Evolutionary conservation across 2,888 invertebrate species (phyloP).

Genomic region (Phorcus lineatus): DNA sequence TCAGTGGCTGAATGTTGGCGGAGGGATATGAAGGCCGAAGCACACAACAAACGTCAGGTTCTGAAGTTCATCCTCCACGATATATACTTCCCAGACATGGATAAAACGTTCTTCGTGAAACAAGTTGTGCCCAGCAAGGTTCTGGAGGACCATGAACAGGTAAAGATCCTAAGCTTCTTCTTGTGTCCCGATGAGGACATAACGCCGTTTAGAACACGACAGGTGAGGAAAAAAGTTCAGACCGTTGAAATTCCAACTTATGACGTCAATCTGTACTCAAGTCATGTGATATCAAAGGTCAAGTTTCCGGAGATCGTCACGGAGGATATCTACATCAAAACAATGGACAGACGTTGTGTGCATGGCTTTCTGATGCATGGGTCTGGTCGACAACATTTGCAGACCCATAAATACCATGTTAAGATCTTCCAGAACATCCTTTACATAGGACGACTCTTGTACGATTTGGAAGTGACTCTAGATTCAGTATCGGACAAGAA

Average conservation of each 20-base stretch:
- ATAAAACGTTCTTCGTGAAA: neutral
- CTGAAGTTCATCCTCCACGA: neutral
- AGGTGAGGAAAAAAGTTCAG: neutral
- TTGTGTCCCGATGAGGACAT: conserved; percentile 1
- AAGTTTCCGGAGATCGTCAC: neutral
- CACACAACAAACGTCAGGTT: neutral
- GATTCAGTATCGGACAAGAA: neutral
- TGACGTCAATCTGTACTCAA: neutral
- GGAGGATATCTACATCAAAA: neutral
- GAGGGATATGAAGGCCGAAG: neutral
- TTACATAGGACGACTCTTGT: neutral
- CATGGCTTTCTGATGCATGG: neutral
- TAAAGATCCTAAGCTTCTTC: neutral
- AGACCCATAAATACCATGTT: neutral
- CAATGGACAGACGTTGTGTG: neutral
- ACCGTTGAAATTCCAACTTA: neutral
- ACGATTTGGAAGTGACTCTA: neutral
- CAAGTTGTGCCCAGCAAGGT: neutral
- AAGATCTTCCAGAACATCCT: neutral
- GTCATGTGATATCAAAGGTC: neutral
- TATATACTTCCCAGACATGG: neutral
- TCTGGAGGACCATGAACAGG: neutral
- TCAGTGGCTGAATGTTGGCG: conserved; percentile 6
- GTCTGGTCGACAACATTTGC: conserved; percentile 2
- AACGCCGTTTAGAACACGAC: neutral